Percentiles rank a stretch among this genome's conserved stretches.
Conservation (phyloP, 1,140 invertebrate genomes). For the Scaptomyza graminum region DNA sequence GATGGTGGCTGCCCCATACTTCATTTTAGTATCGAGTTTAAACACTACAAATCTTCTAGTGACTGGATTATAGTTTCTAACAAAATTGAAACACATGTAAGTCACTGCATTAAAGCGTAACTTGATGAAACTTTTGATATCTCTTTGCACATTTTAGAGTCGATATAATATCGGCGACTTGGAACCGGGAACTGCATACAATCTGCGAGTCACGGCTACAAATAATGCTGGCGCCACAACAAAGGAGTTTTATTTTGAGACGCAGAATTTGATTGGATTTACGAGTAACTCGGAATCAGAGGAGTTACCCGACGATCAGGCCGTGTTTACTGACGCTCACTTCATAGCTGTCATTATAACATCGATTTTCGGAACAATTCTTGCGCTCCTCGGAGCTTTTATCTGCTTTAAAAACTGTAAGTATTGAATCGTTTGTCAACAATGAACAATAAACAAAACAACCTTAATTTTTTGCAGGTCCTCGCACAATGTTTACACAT, state of each 20-base stretch:
- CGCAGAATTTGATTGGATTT: conserved; percentile 86
- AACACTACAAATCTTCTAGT: conserved; percentile 83
- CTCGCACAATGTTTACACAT: conserved; percentile 50
- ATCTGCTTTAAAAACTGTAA: conserved; percentile 85
- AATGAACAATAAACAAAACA: not conserved
- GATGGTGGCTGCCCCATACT: conserved; percentile 88
- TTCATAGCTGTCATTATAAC: conserved; percentile 84
- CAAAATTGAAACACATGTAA: conserved; percentile 84
- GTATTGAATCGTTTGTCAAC: conserved; percentile 42
- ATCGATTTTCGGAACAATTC: conserved; percentile 84
- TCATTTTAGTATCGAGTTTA: conserved; percentile 88
- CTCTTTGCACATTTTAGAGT: conserved; percentile 39
- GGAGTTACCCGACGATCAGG: conserved; percentile 78
- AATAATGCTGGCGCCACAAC: conserved; percentile 89
- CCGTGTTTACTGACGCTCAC: conserved; percentile 84
- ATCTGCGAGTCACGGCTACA: conserved; percentile 87
- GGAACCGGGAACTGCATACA: conserved; percentile 88
- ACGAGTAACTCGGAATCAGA: conserved; percentile 73
- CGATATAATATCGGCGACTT: conserved; percentile 86
- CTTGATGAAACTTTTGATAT: not conserved
- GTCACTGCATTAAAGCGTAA: not conserved
- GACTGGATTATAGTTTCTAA: conserved; percentile 85
- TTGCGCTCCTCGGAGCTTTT: conserved; percentile 84
- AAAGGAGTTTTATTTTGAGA: conserved; percentile 88
- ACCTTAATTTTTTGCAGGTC: conserved; percentile 43